phyloP scores from a whole-genome alignment of 2,113 vertebrate species.

The Isurus oxyrinchus region DNA sequence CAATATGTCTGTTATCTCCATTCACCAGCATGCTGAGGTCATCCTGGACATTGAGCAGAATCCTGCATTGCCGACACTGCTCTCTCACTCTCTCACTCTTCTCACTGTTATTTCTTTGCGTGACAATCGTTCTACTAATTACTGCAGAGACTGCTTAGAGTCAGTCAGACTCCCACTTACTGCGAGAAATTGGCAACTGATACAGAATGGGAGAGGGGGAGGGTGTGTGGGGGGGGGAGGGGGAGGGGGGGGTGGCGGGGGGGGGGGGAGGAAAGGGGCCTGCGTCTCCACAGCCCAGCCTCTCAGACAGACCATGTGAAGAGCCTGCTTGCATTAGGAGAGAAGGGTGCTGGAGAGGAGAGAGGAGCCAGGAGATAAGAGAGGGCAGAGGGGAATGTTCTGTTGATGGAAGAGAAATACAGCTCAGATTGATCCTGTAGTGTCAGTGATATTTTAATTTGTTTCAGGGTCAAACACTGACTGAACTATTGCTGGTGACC shows the following conservation, averaged over 20 bases:
- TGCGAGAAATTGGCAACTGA: conserved; percentile 38
- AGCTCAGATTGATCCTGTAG: conserved; percentile 42
- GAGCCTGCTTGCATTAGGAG: neutral
- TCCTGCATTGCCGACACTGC: neutral
- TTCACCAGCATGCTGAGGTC: conserved; percentile 14
- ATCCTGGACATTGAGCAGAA: conserved; percentile 20
- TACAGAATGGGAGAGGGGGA: conserved; percentile 12
- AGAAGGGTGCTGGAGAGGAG: neutral
- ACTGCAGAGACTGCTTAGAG: conserved; percentile 41
- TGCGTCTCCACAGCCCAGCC: conserved; percentile 34
- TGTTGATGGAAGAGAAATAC: conserved; percentile 56
- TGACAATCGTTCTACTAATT: conserved; percentile 48
- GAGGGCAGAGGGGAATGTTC: conserved; percentile 49
- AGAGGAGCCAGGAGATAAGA: conserved; percentile 48
- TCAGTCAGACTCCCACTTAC: conserved; percentile 36
- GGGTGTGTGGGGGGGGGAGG: neutral
- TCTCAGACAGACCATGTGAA: neutral
- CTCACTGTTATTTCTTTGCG: conserved; percentile 38
- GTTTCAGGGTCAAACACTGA: conserved; percentile 26
- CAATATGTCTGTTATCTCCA: conserved; percentile 30
- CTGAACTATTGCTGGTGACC: neutral
- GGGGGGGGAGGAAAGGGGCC: neutral
- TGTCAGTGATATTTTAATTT: conserved; percentile 49
- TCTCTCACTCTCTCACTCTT: conserved; percentile 13
- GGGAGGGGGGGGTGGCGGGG: neutral